Evolutionary conservation across 2,113 vertebrate genomes (phyloP).

Genomic region (Mustela lutreola): DNA sequence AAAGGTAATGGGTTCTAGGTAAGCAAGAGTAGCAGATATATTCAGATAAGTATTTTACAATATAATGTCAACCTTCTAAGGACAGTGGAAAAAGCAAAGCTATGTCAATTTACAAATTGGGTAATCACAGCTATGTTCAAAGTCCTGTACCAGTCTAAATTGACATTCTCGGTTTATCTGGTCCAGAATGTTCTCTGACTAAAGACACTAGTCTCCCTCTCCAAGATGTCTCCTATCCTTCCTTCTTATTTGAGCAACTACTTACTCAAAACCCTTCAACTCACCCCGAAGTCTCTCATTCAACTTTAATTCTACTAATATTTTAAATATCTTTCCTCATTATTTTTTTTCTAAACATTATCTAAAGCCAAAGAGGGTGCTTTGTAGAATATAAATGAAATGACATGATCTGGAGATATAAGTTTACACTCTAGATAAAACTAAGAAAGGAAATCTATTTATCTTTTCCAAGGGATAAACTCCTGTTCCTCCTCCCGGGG

Average conservation of each 20-base stretch:
- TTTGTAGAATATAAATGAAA: slow-evolving; percentile 8
- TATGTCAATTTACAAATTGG: neutral
- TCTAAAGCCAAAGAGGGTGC: neutral
- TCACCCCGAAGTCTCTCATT: neutral
- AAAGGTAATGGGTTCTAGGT: neutral
- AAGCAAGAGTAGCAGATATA: neutral
- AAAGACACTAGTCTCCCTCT: neutral
- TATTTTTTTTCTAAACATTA: neutral
- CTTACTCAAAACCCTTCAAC: neutral
- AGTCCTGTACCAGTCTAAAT: neutral
- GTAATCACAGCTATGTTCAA: neutral
- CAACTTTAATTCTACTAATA: neutral
- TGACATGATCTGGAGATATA: neutral
- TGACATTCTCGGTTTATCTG: neutral
- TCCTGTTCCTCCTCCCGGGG: neutral
- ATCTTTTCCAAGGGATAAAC: slow-evolving; percentile 48
- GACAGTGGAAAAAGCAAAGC: neutral
- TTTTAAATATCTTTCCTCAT: slow-evolving; percentile 7
- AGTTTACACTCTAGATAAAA: neutral
- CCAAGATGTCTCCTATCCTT: neutral
- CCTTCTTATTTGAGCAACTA: neutral
- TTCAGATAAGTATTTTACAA: slow-evolving; percentile 30
- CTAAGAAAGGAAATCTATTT: neutral
- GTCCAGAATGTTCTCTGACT: slow-evolving; percentile 2
- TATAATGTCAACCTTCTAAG: neutral